Conservation (phyloP, 1,140 invertebrate genomes). For the Brachionus koreanus region DNA sequence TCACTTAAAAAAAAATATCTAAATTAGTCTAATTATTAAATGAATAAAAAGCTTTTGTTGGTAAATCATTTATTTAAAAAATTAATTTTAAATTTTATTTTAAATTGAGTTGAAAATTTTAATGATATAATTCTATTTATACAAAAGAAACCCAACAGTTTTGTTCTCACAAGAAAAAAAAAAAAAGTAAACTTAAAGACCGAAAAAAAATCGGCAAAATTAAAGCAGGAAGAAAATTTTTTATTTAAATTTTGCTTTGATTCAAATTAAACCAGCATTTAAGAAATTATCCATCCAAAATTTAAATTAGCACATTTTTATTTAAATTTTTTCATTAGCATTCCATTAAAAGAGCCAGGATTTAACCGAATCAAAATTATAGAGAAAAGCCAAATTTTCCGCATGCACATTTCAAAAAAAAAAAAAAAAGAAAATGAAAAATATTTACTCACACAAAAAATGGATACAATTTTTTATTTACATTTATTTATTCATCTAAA, state of each 20-base stretch:
- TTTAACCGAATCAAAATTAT: not conserved
- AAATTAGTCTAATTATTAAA: too few species aligned
- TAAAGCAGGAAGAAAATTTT: not conserved
- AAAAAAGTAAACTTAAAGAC: not conserved
- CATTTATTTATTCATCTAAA: constrained; percentile 9
- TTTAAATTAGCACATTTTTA: not conserved
- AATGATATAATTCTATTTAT: not conserved
- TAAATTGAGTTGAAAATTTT: not conserved
- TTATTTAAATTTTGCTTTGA: not conserved
- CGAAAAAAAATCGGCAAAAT: not conserved
- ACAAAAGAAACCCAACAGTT: not conserved
- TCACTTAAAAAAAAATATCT: too few species aligned
- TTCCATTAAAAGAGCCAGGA: not conserved
- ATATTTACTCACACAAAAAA: not conserved
- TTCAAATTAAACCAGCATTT: not conserved
- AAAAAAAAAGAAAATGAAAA: not conserved
- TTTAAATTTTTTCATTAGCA: not conserved
- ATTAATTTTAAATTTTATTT: not conserved
- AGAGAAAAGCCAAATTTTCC: not conserved
- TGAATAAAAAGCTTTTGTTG: not conserved
- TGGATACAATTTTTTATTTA: not conserved
- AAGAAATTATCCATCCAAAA: not conserved
- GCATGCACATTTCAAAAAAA: not conserved
- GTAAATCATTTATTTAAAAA: constrained; percentile 20
- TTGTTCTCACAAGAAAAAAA: not conserved